These are phyloP conservation scores for Hystrix brachyura DNA, from an alignment of 2,113 vertebrate genomes.

Conservation along the genomic window DNA sequence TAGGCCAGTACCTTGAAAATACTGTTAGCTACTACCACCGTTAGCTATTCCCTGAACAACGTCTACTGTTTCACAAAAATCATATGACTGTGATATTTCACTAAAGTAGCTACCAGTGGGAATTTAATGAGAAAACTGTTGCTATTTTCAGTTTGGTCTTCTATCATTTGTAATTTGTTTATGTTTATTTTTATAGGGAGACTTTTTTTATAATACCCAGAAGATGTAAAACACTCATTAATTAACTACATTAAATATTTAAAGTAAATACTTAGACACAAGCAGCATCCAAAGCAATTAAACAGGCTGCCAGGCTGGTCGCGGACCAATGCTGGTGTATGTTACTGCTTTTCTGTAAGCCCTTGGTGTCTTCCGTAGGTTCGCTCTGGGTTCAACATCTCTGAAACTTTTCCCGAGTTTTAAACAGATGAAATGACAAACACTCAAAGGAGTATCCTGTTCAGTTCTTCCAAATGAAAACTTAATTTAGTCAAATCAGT, in stretches of 20 bases:
- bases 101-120: constrained; percentile 1
- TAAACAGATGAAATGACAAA: constrained; percentile 1
- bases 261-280: constrained; percentile 63
- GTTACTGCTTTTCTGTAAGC: constrained; percentile 5
- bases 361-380: not conserved
- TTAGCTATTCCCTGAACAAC: not conserved
- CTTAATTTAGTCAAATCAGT: not conserved
- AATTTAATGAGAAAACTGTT: constrained; percentile 10
- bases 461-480: not conserved
- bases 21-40: not conserved
- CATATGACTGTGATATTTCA: not conserved
- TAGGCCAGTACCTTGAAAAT: not conserved
- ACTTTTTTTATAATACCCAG: constrained; percentile 62
- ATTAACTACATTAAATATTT: constrained; percentile 77
- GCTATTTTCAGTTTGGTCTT: not conserved
- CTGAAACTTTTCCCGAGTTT: not conserved
- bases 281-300: constrained; percentile 77
- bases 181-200: constrained; percentile 63
- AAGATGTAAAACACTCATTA: constrained; percentile 76
- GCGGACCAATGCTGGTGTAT: constrained; percentile 67
- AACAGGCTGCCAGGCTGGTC: constrained; percentile 70
- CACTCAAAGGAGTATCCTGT: not conserved
- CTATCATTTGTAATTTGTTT: constrained; percentile 51
- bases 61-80: not conserved
- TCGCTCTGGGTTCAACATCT: constrained; percentile 25